phyloP scores from a whole-genome alignment of 2,113 vertebrate species.

The Buteo buteo region DNA sequence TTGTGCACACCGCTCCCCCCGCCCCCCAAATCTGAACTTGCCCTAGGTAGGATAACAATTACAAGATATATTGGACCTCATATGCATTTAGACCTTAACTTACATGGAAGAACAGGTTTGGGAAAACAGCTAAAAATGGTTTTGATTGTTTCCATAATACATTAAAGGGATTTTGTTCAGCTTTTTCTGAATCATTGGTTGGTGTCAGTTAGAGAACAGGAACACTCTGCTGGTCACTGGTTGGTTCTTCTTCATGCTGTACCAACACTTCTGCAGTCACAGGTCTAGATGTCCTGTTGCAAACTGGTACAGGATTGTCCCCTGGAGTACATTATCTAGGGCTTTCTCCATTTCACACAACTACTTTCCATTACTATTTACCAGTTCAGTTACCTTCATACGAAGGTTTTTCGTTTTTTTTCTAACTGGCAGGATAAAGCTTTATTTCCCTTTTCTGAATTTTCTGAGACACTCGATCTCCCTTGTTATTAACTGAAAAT shows the following conservation, averaged over 20 bases:
- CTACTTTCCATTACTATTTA: not conserved
- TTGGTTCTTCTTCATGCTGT: not conserved
- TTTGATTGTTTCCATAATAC: not conserved
- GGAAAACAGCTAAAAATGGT: not conserved
- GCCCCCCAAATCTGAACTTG: not conserved
- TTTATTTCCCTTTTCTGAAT: slow-evolving; percentile 10
- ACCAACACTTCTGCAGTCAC: not conserved
- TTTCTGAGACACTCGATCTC: slow-evolving; percentile 21
- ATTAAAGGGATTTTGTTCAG: not conserved
- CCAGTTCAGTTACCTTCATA: not conserved
- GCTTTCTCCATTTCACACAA: not conserved
- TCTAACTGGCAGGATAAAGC: not conserved
- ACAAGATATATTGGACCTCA: not conserved
- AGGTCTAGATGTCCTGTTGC: not conserved
- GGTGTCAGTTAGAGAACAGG: not conserved
- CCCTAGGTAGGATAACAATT: not conserved
- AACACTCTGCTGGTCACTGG: not conserved
- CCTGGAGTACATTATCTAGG: not conserved
- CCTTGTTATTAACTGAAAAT: slow-evolving; percentile 44
- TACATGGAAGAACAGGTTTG: not conserved
- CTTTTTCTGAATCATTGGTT: not conserved
- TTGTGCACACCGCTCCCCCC: rapidly evolving
- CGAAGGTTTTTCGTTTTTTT: not conserved
- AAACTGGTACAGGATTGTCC: not conserved
- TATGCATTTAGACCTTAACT: not conserved